Base-by-base conservation (phyloP, 2,888 invertebrate species). In the Augochlorella aurata region DNA sequence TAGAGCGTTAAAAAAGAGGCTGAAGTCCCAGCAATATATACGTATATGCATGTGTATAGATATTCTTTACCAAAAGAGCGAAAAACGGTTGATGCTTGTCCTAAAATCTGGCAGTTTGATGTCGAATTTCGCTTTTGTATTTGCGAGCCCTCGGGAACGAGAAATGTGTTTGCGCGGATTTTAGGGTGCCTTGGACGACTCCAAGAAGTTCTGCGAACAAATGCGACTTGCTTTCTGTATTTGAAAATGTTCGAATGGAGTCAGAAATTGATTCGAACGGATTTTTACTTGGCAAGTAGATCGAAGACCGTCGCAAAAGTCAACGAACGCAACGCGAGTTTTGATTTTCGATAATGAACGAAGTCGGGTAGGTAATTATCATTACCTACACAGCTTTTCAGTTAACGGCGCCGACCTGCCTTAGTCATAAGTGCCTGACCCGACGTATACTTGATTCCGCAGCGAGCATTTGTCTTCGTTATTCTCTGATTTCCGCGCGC, bases 391-490 rank as follows among this genome's bases (percentile, higher is more conserved):
- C 14, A 16, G 61, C 24, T 61, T 16, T 8, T 2, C 16, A 29
- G 29, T 16, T 29, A 38, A 44, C 1, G 9, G 10, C 0, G 18
- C 18, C 9, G 63, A 38, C 63, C 63, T 38, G 38, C 3, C 4
- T 18, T 44, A 38, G 18, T 63, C 10, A 8, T 3, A 18, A 18
- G 38, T 38, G 4, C 9, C 38, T 10, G 38, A 44, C 8, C 38
- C 38, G 29, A 3, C 16, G 16, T 63, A 63, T n/a, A n/a, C 4
- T 63, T 76, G 70, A 82, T 80, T 80, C 68, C 58, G 45, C 44
- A 12, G 29, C 67, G 77, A 71, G 74, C 85, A 74, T 85, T 85
- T 76, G 74, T 84, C 84, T 84, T 85, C 84, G 74, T 85, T 84
- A 84, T 74, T 82, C 82, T 70, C 73, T 78, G 72, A 78, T 85